phyloP scores from a whole-genome alignment of 2,797 vertebrate genomes.

The Hylomyscus alleni region DNA sequence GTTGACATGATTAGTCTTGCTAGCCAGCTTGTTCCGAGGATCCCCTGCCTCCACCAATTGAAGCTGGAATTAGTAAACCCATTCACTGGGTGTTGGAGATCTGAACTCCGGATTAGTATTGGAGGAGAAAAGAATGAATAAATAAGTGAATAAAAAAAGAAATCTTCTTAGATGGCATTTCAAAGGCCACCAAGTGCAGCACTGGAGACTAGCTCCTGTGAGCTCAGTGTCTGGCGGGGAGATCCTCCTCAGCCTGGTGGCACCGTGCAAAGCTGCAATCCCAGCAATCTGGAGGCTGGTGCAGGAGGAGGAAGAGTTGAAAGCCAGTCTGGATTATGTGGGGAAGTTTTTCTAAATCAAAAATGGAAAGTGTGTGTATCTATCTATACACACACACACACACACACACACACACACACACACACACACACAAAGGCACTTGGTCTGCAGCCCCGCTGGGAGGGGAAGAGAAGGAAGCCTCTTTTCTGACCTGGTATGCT shows the following conservation, averaged over 20 bases:
- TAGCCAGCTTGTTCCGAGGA: not conserved
- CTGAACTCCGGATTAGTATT: not conserved
- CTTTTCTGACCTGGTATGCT: not conserved
- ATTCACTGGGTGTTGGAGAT: not conserved
- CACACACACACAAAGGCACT: not conserved
- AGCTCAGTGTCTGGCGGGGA: constrained; percentile 44
- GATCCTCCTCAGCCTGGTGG: not conserved
- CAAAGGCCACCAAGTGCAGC: constrained; percentile 27
- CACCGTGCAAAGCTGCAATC: not conserved
- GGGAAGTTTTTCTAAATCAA: not conserved
- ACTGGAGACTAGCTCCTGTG: not conserved
- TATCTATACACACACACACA: not conserved
- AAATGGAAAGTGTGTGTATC: not conserved
- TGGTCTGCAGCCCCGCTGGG: not conserved
- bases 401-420: not conserved
- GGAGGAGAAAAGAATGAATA: constrained; percentile 16
- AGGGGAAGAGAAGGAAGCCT: not conserved
- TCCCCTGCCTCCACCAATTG: not conserved
- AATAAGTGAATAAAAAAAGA: constrained; percentile 16
- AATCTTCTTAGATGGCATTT: not conserved
- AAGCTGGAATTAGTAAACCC: not conserved
- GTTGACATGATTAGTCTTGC: not conserved
- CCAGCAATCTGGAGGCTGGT: not conserved
- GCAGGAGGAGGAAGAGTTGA: not conserved
- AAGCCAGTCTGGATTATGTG: not conserved